Conservation (phyloP, 2,113 vertebrate species). For the Pelusios castaneus region DNA sequence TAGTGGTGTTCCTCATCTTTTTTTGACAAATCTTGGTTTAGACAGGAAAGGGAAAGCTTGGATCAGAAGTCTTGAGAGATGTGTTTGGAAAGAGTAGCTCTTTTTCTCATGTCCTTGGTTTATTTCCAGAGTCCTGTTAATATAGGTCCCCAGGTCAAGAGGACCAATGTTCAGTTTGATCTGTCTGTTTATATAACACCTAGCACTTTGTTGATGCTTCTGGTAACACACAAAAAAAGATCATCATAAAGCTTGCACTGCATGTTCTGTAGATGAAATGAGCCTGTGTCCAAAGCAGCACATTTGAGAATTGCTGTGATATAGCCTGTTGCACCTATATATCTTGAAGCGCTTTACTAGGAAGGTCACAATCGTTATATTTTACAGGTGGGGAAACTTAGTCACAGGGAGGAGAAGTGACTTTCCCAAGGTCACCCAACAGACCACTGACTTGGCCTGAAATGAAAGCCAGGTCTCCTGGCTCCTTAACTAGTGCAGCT, state of each 20-base stretch:
- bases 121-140: not conserved
- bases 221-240: not conserved
- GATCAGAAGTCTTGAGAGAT: not conserved
- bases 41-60: not conserved
- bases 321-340: not conserved
- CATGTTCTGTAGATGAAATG: not conserved
- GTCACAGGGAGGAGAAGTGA: not conserved
- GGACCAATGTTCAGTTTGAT: not conserved
- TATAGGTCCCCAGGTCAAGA: not conserved
- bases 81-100: not conserved
- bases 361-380: not conserved
- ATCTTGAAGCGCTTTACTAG: not conserved
- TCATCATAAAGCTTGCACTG: not conserved
- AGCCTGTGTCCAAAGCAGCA: not conserved
- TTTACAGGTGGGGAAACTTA: not conserved
- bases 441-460: not conserved
- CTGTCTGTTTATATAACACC: not conserved
- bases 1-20: not conserved
- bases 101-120: not conserved
- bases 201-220: not conserved
- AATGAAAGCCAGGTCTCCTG: not conserved
- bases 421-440: not conserved
- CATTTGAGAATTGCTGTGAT: not conserved
- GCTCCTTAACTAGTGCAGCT: rapidly evolving
- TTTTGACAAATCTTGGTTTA: not conserved